phyloP scores from a whole-genome alignment of 1,140 invertebrate species.

The Saxidomus purpurata region DNA sequence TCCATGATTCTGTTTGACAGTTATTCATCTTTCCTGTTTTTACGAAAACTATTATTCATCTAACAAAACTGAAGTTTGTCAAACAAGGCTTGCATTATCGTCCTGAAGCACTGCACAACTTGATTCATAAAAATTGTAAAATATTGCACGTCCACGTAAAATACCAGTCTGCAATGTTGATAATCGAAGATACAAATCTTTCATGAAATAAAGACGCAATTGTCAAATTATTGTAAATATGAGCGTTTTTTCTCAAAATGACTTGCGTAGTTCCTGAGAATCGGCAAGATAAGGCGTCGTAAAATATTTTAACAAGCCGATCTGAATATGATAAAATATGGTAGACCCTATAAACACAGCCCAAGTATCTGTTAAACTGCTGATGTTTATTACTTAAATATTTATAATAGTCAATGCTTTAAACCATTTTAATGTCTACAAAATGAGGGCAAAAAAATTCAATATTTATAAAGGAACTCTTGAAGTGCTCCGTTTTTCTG shows the following conservation, averaged over 20 bases:
- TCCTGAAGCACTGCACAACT: background rate
- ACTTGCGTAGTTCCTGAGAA: constrained; percentile 38
- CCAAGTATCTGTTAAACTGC: constrained; percentile 2
- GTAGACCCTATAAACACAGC: constrained; percentile 6
- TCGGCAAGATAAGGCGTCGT: constrained; percentile 50
- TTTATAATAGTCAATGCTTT: constrained; percentile 23
- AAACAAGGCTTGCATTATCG: constrained; percentile 10
- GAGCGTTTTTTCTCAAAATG: constrained; percentile 14
- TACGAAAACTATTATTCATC: background rate
- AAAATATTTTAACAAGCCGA: constrained; percentile 59
- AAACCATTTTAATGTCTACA: constrained; percentile 1
- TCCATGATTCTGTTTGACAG: background rate
- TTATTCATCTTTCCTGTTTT: background rate
- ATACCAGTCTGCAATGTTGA: constrained; percentile 33
- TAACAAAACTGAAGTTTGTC: constrained; percentile 17
- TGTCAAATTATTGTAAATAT: constrained; percentile 59
- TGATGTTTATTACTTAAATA: constrained; percentile 27
- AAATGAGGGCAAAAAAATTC: background rate
- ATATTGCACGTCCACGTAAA: constrained; percentile 28
- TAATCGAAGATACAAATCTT: constrained; percentile 25
- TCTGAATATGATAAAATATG: constrained; percentile 18
- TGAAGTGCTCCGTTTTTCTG: no score
- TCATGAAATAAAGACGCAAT: constrained; percentile 54
- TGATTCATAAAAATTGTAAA: constrained; percentile 37
- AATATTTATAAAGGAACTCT: background rate